Evolutionary conservation across 2,888 invertebrate species (phyloP), one percentile per base, ranked within the genome.

Genomic region (Erynnis tages): DNA sequence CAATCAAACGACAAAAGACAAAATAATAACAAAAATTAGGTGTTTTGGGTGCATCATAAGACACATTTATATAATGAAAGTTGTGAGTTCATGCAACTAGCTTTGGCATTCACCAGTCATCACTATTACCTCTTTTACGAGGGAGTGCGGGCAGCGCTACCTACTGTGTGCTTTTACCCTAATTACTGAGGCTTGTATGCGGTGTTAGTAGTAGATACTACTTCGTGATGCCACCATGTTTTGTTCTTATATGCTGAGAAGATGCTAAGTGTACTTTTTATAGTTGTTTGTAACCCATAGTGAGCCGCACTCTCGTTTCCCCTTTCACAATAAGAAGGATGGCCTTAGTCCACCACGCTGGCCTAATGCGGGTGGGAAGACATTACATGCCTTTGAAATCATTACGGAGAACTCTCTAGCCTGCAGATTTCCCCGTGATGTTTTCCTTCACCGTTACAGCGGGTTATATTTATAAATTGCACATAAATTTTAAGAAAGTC

Each of bases 81-180:
- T 41, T 41, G 32, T 34, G 41, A 43, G 13, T 34, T 49, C 49
- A 49, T 49, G 43, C 32, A 34, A 34, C 34, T 49, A 34, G 41
- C 49, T 50, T 35, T 50, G 49, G 40, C 40, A 41, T 41, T 30
- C 32, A 48, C 30, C 48, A 43, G 23, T 40, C 10, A 43, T 41
- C 23, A 11, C 16, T 41, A 29, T 40, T 38, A 34, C n/a, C 16
- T 23, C 40, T 11, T 41, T 49, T 48, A 48, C 30, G 34, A 35
- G 43, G 29, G 23, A 40, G 49, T 49, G 47, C 38, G 47, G 49
- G 40, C 40, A 41, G 32, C 32, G 17, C 16, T n/a, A 10, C 13
- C 11, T 32, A 50, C 41, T 49, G 29, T 49, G 48, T 41, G 49
- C 49, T 50, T 50, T 50, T 50, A 50, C 41, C 49, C 41, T 41